phyloP scores from a whole-genome alignment of 2,797 vertebrate genomes.

The Amazona finschi region DNA sequence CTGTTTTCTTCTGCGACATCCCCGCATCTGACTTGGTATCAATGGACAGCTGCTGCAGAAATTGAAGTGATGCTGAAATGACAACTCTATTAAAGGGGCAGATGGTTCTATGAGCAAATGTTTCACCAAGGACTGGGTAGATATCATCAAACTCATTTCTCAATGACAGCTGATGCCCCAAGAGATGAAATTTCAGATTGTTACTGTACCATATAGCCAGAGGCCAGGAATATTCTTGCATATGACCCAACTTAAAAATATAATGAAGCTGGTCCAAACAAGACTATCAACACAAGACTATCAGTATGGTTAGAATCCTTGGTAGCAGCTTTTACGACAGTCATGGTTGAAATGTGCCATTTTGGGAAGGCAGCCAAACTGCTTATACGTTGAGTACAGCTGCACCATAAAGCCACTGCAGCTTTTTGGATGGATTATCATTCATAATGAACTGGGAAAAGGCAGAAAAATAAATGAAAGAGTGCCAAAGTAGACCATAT shows the following conservation, averaged over 20 bases:
- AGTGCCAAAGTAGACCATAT: neutral
- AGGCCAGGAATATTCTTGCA: neutral
- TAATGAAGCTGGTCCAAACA: neutral
- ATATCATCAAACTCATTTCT: slow-evolving; percentile 18
- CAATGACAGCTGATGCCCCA: slow-evolving; percentile 25
- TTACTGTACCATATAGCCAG: neutral
- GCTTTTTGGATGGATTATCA: slow-evolving; percentile 6
- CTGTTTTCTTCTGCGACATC: neutral
- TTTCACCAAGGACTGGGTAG: slow-evolving; percentile 30
- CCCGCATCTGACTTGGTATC: neutral
- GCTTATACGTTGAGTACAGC: neutral
- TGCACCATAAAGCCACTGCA: neutral
- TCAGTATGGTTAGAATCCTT: neutral
- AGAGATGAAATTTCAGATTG: slow-evolving; percentile 2
- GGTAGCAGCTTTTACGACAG: slow-evolving; percentile 19
- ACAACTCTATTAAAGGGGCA: slow-evolving; percentile 48
- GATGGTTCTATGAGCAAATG: slow-evolving; percentile 30
- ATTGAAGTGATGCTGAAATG: neutral
- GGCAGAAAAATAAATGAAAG: slow-evolving; percentile 1
- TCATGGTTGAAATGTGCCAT: neutral
- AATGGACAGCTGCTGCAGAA: slow-evolving; percentile 31
- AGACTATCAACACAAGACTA: neutral
- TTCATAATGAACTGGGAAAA: neutral
- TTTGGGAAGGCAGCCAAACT: slow-evolving; percentile 47
- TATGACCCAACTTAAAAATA: slow-evolving; percentile 8